phyloP scores from a whole-genome alignment of 2,113 vertebrate genomes.

The Myotis yumanensis region DNA sequence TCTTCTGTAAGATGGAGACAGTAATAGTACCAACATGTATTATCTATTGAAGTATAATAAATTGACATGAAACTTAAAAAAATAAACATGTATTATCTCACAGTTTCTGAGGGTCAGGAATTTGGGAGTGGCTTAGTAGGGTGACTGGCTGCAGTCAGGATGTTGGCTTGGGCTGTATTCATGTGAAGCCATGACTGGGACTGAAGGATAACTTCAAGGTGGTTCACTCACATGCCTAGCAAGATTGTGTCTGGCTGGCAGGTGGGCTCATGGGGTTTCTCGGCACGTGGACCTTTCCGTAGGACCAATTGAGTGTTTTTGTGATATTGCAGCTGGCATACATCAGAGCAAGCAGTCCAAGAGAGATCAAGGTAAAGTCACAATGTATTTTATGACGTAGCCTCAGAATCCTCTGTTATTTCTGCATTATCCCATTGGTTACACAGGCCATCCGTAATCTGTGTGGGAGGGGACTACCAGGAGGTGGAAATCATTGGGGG shows the following conservation, averaged over 20 bases:
- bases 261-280: background rate
- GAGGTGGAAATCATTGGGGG: background rate
- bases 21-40: background rate
- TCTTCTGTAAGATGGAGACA: background rate
- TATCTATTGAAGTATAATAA: background rate
- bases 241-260: background rate
- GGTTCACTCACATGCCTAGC: background rate
- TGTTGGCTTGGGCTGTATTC: background rate
- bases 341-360: background rate
- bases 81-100: background rate
- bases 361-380: background rate
- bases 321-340: background rate
- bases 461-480: background rate
- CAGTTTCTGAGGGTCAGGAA: background rate
- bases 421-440: background rate
- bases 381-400: background rate
- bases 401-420: background rate
- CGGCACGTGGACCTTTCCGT: background rate
- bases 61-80: background rate
- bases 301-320: background rate
- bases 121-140: background rate
- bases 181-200: background rate
- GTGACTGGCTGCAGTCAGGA: background rate
- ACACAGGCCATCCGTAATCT: background rate
- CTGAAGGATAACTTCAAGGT: background rate